Evolutionary conservation across 2,113 vertebrate species (phyloP), one percentile per base, ranked within the genome.

Genomic region (Speoplatyrhinus poulsoni): DNA sequence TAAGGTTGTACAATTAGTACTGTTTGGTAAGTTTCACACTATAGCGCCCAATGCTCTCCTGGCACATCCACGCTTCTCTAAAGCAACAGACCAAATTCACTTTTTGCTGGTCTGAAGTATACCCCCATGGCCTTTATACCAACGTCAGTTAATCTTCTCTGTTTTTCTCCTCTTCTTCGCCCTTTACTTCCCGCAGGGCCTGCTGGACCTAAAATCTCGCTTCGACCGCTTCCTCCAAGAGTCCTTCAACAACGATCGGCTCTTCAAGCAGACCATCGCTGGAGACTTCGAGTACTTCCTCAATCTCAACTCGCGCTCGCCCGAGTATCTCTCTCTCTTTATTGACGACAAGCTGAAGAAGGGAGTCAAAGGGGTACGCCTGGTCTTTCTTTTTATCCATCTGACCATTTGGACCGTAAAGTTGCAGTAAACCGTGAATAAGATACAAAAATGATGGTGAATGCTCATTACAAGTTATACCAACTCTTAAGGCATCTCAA

Each of bases 311-410:
- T 98, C 98, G 1, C 94, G 98, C 70, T 99, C 96, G n/a, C 98
- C 98, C 1, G 98, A 99, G 92, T 99, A 99, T 89, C 96, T 99
- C 91, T 99, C 98, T 13, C 95, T 99, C 90, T 99, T 99, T 92
- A 99, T 99, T 82, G 98, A 99, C 15, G 98, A 99, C 91, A 99
- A 99, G 79, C 91, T 99, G 79, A 99, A 99, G 92, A 99, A 99
- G 82, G 98, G 98, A 75, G 97, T 99, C 9, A 99, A 99, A 92
- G 97, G 98, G 88, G 97, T 99, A 91, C 96, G 96, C 91, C 72
- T 99, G 91, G 96, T 96, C 91, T 70, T 0, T 62, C 61, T 46
- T 12, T 6, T 41, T 41, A 41, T 41, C 7, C 36, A 41, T 41
- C 36, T 41, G 36, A 6, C 7, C 7, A 41, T 41, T 41, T 41